Evolutionary conservation across 2,113 vertebrate genomes (phyloP).

Genomic region (Oncorhynchus gorbuscha): DNA sequence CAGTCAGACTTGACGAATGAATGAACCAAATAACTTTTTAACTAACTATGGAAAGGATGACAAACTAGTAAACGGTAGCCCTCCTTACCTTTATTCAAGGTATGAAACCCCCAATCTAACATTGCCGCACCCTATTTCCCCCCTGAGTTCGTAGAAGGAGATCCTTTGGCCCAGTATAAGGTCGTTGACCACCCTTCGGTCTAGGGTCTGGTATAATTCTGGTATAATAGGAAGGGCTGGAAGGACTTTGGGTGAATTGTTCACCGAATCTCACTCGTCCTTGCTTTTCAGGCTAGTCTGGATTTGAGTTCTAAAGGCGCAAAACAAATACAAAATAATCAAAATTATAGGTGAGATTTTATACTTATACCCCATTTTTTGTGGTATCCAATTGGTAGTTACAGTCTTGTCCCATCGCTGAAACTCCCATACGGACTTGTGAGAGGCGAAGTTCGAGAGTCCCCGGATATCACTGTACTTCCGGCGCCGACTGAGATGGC

Average conservation of each 20-base stretch:
- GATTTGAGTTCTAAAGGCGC: constrained; percentile 56
- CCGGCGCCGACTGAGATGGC: no score
- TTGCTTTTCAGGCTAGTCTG: constrained; percentile 46
- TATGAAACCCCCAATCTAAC: constrained; percentile 74
- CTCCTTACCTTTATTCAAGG: constrained; percentile 72
- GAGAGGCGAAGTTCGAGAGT: no score
- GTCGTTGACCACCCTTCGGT: constrained; percentile 61
- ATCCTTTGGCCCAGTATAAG: constrained; percentile 68
- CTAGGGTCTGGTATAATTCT: constrained; percentile 39
- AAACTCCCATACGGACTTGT: no score
- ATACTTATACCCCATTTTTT: no score
- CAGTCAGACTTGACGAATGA: background rate
- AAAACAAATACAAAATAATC: background rate
- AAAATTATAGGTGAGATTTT: background rate
- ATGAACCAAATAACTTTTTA: background rate
- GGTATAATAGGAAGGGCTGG: constrained; percentile 32
- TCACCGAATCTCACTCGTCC: constrained; percentile 12
- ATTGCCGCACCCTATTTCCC: constrained; percentile 73
- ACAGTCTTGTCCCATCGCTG: no score
- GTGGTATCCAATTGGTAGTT: no score
- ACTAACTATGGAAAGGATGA: background rate
- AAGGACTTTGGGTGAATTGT: constrained; percentile 11
- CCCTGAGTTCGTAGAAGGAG: constrained; percentile 77
- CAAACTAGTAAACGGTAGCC: background rate
- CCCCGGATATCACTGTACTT: no score